A percentile compares a stretch with the other conserved stretches of the same genome.
Conservation (phyloP, 1,140 invertebrate species). For the Neotoxoptera formosana region DNA sequence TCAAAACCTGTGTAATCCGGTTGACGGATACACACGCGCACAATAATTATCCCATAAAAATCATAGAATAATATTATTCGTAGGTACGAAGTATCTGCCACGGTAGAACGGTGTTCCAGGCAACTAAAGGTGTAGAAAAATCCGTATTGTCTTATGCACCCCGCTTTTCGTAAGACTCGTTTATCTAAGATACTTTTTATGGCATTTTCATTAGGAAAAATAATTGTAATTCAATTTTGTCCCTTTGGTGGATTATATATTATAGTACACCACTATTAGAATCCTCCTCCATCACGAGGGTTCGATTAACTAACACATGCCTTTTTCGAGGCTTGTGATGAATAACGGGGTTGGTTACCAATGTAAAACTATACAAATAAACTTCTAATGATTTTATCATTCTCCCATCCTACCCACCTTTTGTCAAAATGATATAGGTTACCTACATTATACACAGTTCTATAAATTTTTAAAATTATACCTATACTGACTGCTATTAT, state of each 20-base stretch:
- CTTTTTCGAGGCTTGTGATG: neutral
- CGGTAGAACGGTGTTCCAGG: neutral
- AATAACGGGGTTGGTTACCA: neutral
- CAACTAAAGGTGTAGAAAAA: neutral
- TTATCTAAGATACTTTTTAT: neutral
- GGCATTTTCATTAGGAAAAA: neutral
- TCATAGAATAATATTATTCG: neutral
- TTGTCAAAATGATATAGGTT: neutral
- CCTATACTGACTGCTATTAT: neutral
- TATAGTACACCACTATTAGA: neutral
- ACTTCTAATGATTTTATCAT: neutral
- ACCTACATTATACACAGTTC: neutral
- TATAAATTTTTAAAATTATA: neutral
- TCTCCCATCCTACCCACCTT: neutral
- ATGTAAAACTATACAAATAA: neutral
- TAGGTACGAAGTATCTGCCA: neutral
- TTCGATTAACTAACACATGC: neutral
- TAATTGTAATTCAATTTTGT: neutral
- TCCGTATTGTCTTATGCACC: neutral
- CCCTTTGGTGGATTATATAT: neutral
- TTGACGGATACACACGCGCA: neutral
- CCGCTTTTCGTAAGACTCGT: neutral
- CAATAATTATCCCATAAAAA: neutral
- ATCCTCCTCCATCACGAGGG: neutral
- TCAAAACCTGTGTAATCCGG: neutral